A percentile compares a stretch with the other conserved stretches of the same genome.
Conservation (phyloP, 2,113 vertebrate species). For the Xenotilapia flavipinnis region DNA sequence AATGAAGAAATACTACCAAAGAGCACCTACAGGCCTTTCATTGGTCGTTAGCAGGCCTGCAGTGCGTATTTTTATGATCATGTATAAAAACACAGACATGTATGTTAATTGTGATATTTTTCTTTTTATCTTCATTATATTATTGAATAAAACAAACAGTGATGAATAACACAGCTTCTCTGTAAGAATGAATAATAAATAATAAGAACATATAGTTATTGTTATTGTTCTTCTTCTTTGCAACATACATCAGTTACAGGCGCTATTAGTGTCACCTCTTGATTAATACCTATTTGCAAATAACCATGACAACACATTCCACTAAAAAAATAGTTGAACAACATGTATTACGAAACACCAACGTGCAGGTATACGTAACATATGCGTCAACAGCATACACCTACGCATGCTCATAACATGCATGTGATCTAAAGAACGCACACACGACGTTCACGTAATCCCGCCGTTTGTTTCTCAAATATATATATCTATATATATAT, state of each 20-base stretch:
- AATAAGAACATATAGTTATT: neutral
- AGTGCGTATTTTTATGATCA: neutral
- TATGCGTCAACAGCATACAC: neutral
- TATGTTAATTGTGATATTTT: neutral
- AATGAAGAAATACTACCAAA: neutral
- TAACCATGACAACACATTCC: neutral
- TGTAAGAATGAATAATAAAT: neutral
- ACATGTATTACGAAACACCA: neutral
- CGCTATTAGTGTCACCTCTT: neutral
- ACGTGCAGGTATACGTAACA: neutral
- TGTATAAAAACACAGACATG: neutral
- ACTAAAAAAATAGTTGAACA: neutral
- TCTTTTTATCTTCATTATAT: neutral
- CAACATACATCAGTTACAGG: neutral
- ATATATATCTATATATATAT: neutral
- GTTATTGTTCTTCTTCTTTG: neutral
- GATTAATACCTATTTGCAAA: neutral
- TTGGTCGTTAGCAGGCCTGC: neutral
- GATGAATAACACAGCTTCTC: neutral
- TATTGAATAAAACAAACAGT: neutral
- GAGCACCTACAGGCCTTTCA: neutral
- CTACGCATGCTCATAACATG: neutral
- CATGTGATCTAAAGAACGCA: neutral
- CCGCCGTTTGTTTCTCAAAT: fast-evolving
- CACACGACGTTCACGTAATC: fast-evolving